Base-by-base conservation (phyloP, 2,888 invertebrate genomes). In the Gymnoscelis rufifasciata region DNA sequence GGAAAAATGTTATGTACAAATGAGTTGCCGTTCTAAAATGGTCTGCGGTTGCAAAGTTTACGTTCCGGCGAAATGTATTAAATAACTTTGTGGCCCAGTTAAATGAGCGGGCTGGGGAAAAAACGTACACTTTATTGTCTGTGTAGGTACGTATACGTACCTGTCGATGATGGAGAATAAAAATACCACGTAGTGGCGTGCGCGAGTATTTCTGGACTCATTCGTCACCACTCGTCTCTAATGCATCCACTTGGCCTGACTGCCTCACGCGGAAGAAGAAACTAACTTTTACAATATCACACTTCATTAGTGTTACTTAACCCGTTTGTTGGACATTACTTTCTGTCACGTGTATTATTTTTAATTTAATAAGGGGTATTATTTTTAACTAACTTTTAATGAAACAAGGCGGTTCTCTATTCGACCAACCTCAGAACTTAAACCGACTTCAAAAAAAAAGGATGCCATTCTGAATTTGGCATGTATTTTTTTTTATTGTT, bases 91-190 rank as follows among this genome's bases (percentile, higher is more conserved):
- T 39, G 38, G 54, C 43, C 39, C 42, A 56, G 27, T 47, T 48
- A 63, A 65, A 66, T 58, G 53, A 47, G 54, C 55, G 43, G 40
- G 52, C 52, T 59, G 8, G 23, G 47, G 44, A 57, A 61, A 60
- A 64, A 60, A 57, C 61, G 61, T 52, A 52, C 52, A 62, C 55
- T 53, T 55, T 53, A 64, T 63, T 61, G 58, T 62, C 53, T 57
- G 56, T 49, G 54, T 54, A 57, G 64, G 68, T 65, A 69, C 66
- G 63, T 64, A 72, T 78, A n/a, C n/a, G n/a, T n/a, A 80, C 75
- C 78, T 81, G 79, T 68, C 79, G 75, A 79, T 78, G 62, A 69
- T 75, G 58, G 46, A 52, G 62, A 66, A 71, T 71, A 59, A 68
- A 82, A 82, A 80, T 79, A 79, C 54, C 68, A 48, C 59, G 61